Evolutionary conservation across 2,888 invertebrate species (phyloP).

Genomic region (Crocallis elinguaria): DNA sequence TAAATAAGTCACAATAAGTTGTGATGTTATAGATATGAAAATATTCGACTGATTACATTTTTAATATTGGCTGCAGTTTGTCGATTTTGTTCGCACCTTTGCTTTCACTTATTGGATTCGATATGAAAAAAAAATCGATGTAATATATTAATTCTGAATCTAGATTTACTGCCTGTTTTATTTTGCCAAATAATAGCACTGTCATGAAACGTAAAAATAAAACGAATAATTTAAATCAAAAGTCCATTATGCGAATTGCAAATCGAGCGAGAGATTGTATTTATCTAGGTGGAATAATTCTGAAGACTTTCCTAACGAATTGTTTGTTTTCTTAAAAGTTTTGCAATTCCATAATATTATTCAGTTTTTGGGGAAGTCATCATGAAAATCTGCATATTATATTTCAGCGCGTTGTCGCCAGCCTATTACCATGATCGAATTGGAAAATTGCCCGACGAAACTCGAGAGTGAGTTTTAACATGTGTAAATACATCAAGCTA

Average conservation of each 20-base stretch:
- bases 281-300: constrained; percentile 70
- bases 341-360: constrained; percentile 61
- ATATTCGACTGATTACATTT: too few relatives aligned
- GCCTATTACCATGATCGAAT: constrained; percentile 13
- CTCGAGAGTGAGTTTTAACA: constrained; percentile 2
- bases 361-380: constrained; percentile 39
- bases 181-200: constrained; percentile 9
- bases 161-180: neutral
- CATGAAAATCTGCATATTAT: constrained; percentile 38
- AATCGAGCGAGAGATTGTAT: constrained; percentile 74
- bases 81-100: too few relatives aligned
- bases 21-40: too few relatives aligned
- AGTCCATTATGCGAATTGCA: constrained; percentile 71
- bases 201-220: constrained; percentile 50
- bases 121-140: too few relatives aligned
- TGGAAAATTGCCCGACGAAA: constrained; percentile 3
- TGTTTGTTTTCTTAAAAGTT: constrained; percentile 73
- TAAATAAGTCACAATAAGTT: too few relatives aligned
- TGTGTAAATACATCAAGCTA: neutral
- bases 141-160: too few relatives aligned
- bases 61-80: too few relatives aligned
- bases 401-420: constrained; percentile 14
- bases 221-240: constrained; percentile 60
- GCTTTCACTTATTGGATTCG: too few relatives aligned
- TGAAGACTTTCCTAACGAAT: constrained; percentile 74